Evolutionary conservation across 2,888 invertebrate genomes (phyloP), one percentile per base, ranked within the genome.

Genomic region (Cetonia aurata): DNA sequence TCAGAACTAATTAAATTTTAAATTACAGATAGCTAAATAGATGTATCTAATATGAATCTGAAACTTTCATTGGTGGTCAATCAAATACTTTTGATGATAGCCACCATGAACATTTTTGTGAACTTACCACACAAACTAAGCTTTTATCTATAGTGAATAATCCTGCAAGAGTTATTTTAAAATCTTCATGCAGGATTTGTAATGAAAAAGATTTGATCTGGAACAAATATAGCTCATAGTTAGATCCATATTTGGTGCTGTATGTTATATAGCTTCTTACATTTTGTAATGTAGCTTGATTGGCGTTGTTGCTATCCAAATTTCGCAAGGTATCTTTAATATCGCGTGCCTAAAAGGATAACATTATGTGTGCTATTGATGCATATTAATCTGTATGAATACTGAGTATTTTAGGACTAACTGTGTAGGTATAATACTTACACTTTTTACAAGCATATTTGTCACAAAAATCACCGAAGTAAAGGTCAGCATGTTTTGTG

Each of bases 61-160:
- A n/a, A n/a, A n/a, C n/a, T n/a, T n/a, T n/a, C n/a, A n/a, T n/a
- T n/a, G n/a, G n/a, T n/a, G n/a, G n/a, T n/a, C n/a, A n/a, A n/a
- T n/a, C n/a, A n/a, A n/a, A n/a, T n/a, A n/a, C n/a, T n/a, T n/a
- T n/a, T n/a, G n/a, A n/a, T n/a, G n/a, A n/a, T n/a, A n/a, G n/a
- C n/a, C n/a, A n/a, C n/a, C n/a, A n/a, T n/a, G n/a, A n/a, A n/a
- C n/a, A n/a, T n/a, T n/a, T n/a, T n/a, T n/a, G n/a, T n/a, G n/a
- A n/a, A 67, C 15, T 67, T 55, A 69, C 69, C 52, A 59, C 42
- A 52, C 60, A 69, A 42, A 25, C 53, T 37, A 69, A 60, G 41
- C 25, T 52, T 17, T 60, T 42, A 37, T 69, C 60, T 13, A 69
- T 19, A 0, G 15, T 69, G 42, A 69, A 52, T 10, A 69, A 13